Conservation (phyloP, 2,888 invertebrate species). For the Tetropium fuscum region DNA sequence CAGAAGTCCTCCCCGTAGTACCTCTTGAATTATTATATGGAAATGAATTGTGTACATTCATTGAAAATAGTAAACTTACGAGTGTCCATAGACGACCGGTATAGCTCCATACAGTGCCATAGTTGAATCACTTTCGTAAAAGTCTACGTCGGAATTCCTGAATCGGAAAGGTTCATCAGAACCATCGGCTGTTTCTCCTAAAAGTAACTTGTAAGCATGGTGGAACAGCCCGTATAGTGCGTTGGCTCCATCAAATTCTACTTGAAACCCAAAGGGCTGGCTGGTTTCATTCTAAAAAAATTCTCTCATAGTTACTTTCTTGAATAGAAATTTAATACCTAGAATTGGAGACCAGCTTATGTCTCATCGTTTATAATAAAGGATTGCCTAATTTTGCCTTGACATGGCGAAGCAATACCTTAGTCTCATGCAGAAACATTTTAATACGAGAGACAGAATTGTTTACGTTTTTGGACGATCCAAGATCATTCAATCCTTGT, state of each 20-base stretch:
- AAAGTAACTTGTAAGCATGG: slow-evolving; percentile 88
- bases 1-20: too few species aligned
- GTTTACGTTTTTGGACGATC: too few species aligned
- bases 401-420: too few species aligned
- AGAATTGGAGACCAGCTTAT: background rate
- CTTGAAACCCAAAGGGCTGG: slow-evolving; percentile 45
- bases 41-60: background rate
- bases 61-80: slow-evolving; percentile 67
- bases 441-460: too few species aligned
- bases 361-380: background rate
- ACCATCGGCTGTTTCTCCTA: slow-evolving; percentile 78
- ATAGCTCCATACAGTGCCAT: slow-evolving; percentile 76
- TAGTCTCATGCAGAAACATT: too few species aligned
- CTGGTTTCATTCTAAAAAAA: slow-evolving; percentile 40
- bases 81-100: slow-evolving; percentile 92
- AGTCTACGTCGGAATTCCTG: slow-evolving; percentile 85
- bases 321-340: too few species aligned
- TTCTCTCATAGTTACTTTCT: too few species aligned
- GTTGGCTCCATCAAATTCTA: slow-evolving; percentile 38
- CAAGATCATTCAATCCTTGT: too few species aligned
- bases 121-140: slow-evolving; percentile 88
- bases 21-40: too few species aligned
- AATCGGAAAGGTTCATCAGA: slow-evolving; percentile 89
- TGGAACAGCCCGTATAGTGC: slow-evolving; percentile 77
- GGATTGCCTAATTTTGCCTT: too few species aligned